Evolutionary conservation across 1,140 invertebrate genomes (phyloP).

Genomic region (Tetramorium parvispinum): DNA sequence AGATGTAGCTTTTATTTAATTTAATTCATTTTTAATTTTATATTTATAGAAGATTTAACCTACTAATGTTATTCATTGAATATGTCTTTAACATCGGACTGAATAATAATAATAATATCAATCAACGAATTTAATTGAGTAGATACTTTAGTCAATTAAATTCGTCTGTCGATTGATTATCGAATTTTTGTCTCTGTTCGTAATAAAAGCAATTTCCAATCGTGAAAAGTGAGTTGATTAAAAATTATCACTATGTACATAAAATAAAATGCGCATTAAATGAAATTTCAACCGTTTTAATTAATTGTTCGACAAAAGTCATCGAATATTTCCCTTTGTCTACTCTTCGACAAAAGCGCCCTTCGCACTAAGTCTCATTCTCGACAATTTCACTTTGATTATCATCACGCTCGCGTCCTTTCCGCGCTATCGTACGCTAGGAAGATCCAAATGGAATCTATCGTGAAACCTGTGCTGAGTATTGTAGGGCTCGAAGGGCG

Average conservation of each 20-base stretch:
- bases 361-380: neutral
- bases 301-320: constrained; percentile 26
- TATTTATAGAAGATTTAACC: neutral
- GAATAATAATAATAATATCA: neutral
- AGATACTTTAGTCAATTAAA: constrained; percentile 11
- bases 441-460: constrained; percentile 48
- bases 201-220: neutral
- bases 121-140: neutral
- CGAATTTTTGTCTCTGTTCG: neutral
- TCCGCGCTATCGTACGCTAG: constrained; percentile 6
- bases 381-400: constrained; percentile 53
- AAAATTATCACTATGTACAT: constrained; percentile 9
- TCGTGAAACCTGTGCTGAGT: neutral
- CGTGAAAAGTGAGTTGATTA: neutral
- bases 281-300: constrained; percentile 10
- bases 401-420: constrained; percentile 24
- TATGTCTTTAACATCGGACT: neutral
- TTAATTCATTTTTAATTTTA: neutral
- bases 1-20: neutral
- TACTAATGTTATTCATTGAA: neutral
- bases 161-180: neutral
- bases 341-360: neutral
- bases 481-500: constrained; percentile 42
- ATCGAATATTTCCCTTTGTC: constrained; percentile 30
- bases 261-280: constrained; percentile 33